Conservation (phyloP, 2,113 vertebrate genomes). For the Aleadryas rufinucha region DNA sequence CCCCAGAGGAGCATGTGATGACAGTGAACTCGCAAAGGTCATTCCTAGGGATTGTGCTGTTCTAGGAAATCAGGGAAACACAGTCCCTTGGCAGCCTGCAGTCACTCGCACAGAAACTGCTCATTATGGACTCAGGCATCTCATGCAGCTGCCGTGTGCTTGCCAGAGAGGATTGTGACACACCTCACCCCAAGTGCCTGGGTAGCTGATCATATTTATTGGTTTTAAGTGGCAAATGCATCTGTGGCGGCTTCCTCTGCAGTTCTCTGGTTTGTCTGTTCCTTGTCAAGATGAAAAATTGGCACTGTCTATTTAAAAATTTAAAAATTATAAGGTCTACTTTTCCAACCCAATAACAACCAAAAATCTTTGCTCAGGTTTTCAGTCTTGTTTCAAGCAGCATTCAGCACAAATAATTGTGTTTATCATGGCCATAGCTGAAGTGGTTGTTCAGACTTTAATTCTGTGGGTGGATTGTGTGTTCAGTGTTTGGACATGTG, state of each 20-base stretch:
- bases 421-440: neutral
- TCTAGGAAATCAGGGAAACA: neutral
- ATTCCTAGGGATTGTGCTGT: neutral
- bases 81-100: neutral
- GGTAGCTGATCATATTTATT: neutral
- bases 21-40: neutral
- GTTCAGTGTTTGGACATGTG: neutral
- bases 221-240: neutral
- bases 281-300: neutral
- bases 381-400: neutral
- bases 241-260: neutral
- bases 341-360: neutral
- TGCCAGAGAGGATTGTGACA: neutral
- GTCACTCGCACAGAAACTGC: neutral
- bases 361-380: neutral
- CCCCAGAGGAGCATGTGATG: neutral
- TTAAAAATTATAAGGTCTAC: neutral
- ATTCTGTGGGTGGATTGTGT: neutral
- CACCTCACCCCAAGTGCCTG: neutral
- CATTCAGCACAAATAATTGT: neutral
- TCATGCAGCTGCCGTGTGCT: neutral
- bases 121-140: neutral
- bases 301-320: neutral
- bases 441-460: neutral
- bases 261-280: neutral